Conservation (phyloP, 2,113 vertebrate genomes). For the Hippocampus mohnikei region DNA sequence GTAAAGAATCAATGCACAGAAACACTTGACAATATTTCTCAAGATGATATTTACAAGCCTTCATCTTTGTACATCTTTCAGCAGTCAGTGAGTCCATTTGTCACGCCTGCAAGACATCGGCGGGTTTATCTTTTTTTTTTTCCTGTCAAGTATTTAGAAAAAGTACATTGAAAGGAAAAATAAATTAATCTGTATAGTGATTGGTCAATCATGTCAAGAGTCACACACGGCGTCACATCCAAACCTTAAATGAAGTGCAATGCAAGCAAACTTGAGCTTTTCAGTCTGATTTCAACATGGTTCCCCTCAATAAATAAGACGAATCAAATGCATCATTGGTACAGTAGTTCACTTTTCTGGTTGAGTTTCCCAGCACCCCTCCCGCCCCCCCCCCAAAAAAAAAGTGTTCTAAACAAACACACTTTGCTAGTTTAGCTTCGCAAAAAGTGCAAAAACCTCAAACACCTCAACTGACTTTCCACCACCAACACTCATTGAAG, state of each 20-base stretch:
- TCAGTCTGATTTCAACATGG: slow-evolving; percentile 46
- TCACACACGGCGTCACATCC: slow-evolving; percentile 53
- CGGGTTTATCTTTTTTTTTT: background rate
- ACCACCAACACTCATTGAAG: background rate
- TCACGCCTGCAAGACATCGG: background rate
- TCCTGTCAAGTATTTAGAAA: slow-evolving; percentile 38
- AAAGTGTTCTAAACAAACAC: background rate
- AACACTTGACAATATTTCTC: slow-evolving; percentile 65
- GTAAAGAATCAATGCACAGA: slow-evolving; percentile 67
- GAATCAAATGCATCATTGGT: background rate
- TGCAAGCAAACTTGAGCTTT: slow-evolving; percentile 42
- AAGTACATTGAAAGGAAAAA: slow-evolving; percentile 35
- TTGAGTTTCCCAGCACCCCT: background rate
- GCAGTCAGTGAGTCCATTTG: slow-evolving; percentile 27
- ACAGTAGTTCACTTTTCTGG: background rate
- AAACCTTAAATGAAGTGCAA: slow-evolving; percentile 55
- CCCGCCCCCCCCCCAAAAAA: too few species aligned
- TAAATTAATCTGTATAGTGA: slow-evolving; percentile 55
- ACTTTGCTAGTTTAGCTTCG: background rate
- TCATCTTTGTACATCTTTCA: slow-evolving; percentile 25
- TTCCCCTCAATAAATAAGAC: slow-evolving; percentile 40
- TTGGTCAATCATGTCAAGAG: slow-evolving; percentile 40
- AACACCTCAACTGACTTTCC: background rate
- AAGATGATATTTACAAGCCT: slow-evolving; percentile 70
- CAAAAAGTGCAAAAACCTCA: background rate